Percentiles rank a stretch among this genome's conserved stretches.
Conservation (phyloP, 2,888 invertebrate genomes). For the Catocala fraxini region DNA sequence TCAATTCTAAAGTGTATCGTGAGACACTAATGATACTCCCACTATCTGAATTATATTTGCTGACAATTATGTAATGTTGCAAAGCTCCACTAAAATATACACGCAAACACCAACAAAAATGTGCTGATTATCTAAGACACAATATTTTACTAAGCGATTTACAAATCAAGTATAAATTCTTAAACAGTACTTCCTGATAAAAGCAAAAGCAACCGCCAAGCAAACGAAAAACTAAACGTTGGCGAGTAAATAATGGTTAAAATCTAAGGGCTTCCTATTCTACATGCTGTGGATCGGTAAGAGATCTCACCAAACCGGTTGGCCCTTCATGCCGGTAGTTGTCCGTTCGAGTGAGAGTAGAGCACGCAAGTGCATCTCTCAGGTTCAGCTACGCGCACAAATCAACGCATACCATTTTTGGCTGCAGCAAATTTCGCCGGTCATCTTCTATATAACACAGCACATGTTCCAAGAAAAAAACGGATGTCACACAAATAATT, state of each 20-base stretch:
- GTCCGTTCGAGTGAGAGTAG: constrained; percentile 69
- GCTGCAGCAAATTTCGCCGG: constrained; percentile 75
- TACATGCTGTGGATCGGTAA: constrained; percentile 65
- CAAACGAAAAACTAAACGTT: constrained; percentile 37
- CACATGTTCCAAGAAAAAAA: constrained; percentile 71
- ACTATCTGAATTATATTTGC: constrained; percentile 15
- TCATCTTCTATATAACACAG: constrained; percentile 79
- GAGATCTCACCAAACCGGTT: constrained; percentile 86
- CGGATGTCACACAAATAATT: constrained; percentile 52
- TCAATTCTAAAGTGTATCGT: constrained; percentile 28
- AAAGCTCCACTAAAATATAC: constrained; percentile 24
- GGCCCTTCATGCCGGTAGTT: constrained; percentile 81
- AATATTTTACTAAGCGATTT: constrained; percentile 24
- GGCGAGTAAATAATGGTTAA: constrained; percentile 36
- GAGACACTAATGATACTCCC: constrained; percentile 25
- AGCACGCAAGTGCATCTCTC: constrained; percentile 77
- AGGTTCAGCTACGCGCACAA: constrained; percentile 70
- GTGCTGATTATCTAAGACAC: constrained; percentile 23
- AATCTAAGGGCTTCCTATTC: constrained; percentile 61
- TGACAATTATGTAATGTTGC: constrained; percentile 41
- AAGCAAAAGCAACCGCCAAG: constrained; percentile 34
- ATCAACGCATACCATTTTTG: constrained; percentile 76
- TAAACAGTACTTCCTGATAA: constrained; percentile 20
- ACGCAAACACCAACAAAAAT: constrained; percentile 25
- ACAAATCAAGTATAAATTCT: constrained; percentile 9